A percentile compares a stretch with the other conserved stretches of the same genome.
These are phyloP conservation scores for Lemur catta DNA, from an alignment of 2,797 vertebrate species.

Conservation along the genomic window DNA sequence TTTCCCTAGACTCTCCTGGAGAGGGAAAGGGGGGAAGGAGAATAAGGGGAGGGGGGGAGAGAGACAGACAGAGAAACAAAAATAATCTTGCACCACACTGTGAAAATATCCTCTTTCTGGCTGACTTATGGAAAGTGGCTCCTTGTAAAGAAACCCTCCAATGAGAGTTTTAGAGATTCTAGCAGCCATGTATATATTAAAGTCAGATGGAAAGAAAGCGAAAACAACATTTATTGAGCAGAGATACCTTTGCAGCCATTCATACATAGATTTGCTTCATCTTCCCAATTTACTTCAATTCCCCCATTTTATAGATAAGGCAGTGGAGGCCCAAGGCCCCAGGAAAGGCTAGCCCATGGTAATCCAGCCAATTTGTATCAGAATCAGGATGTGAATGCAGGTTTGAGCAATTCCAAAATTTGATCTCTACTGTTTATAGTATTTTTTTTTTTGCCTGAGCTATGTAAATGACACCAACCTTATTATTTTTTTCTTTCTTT, in stretches of 20 bases:
- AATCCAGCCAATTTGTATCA: not conserved
- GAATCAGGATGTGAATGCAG: not conserved
- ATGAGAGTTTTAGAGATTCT: not conserved
- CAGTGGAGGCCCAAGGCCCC: not conserved
- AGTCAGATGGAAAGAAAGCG: not conserved
- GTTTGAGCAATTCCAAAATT: not conserved
- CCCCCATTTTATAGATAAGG: conserved; percentile 5
- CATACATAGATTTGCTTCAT: not conserved
- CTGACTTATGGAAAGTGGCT: not conserved
- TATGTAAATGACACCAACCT: not conserved
- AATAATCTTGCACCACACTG: not conserved
- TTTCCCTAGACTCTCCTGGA: conserved; percentile 35
- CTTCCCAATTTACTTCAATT: not conserved
- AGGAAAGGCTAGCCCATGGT: not conserved
- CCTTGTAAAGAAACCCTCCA: not conserved
- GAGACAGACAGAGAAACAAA: not conserved
- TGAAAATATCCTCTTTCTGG: not conserved
- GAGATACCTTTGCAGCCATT: not conserved
- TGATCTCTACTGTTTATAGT: not conserved
- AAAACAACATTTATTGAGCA: not conserved
- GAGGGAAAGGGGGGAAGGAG: not conserved
- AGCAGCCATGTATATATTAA: not conserved
- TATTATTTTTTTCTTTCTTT: not conserved
- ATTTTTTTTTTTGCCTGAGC: not conserved
- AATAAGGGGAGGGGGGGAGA: not conserved